Percentiles rank a stretch among this genome's conserved stretches.
phyloP scores from a whole-genome alignment of 2,888 invertebrate genomes.

The Thalpophila matura region DNA sequence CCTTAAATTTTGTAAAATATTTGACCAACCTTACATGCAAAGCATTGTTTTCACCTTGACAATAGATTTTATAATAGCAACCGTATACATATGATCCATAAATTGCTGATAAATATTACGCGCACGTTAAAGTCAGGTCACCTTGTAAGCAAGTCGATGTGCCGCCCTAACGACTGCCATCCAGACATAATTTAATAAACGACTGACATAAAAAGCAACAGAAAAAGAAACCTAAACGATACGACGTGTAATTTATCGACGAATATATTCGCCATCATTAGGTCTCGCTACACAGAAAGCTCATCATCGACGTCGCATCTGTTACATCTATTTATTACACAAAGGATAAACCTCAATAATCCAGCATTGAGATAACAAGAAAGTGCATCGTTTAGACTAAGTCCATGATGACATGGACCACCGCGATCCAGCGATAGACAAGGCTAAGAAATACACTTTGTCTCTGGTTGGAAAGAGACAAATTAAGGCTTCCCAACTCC shows the following conservation, averaged over 20 bases:
- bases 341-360: conserved; percentile 71
- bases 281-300: conserved; percentile 25
- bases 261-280: conserved; percentile 49
- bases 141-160: conserved; percentile 47
- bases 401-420: conserved; percentile 68
- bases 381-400: conserved; percentile 76
- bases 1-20: conserved; percentile 8
- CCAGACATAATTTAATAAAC: conserved; percentile 54
- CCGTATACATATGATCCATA: conserved; percentile 41
- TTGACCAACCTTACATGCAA: conserved; percentile 9
- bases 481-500: conserved; percentile 66
- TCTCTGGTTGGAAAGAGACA: conserved; percentile 69
- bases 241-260: conserved; percentile 40
- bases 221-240: conserved; percentile 47
- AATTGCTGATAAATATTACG: conserved; percentile 45
- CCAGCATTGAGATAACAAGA: conserved; percentile 74
- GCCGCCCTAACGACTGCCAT: conserved; percentile 43
- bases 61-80: conserved; percentile 34
- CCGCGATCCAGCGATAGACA: conserved; percentile 67
- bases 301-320: conserved; percentile 37
- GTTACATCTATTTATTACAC: conserved; percentile 55
- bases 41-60: conserved; percentile 41
- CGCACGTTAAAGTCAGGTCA: conserved; percentile 44
- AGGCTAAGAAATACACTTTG: conserved; percentile 68
- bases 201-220: conserved; percentile 51